Conservation (phyloP, 2,797 vertebrate species). For the Sebastes paucispinis region DNA sequence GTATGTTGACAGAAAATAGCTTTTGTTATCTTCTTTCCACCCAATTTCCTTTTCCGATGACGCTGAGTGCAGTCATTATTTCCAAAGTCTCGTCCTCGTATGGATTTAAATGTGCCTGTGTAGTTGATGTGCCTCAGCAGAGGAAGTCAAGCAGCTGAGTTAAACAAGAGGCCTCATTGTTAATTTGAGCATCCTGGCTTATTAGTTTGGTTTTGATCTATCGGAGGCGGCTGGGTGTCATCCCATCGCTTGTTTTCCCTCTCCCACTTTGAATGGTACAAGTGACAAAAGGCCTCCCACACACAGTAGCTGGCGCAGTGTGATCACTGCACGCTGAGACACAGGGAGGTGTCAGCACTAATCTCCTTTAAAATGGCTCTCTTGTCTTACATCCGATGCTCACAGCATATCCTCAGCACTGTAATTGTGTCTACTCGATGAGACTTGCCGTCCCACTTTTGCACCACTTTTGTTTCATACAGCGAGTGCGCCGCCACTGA, state of each 20-base stretch:
- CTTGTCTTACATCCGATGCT: constrained; percentile 78
- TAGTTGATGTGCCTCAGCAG: constrained; percentile 52
- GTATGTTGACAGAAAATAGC: constrained; percentile 45
- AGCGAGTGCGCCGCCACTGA: constrained; percentile 52
- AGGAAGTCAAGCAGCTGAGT: constrained; percentile 72
- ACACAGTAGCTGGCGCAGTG: constrained; percentile 75
- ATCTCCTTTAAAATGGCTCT: constrained; percentile 83
- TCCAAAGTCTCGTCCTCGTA: constrained; percentile 55
- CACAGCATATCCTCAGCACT: constrained; percentile 63
- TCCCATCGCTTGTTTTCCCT: constrained; percentile 73
- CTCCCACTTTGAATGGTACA: constrained; percentile 80
- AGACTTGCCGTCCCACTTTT: constrained; percentile 73
- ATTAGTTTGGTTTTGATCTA: constrained; percentile 83
- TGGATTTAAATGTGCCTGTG: constrained; percentile 69
- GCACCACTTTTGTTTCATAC: constrained; percentile 63
- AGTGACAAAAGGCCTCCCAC: constrained; percentile 85
- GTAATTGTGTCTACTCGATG: constrained; percentile 79
- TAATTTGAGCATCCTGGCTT: constrained; percentile 80
- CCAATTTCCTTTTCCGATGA: constrained; percentile 19
- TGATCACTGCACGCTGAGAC: constrained; percentile 81
- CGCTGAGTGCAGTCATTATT: constrained; percentile 62
- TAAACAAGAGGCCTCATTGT: constrained; percentile 77
- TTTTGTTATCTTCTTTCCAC: constrained; percentile 33
- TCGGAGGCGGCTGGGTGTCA: constrained; percentile 76
- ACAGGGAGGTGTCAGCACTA: constrained; percentile 82